These are phyloP conservation scores for Dendrolimus pini DNA, from an alignment of 2,888 invertebrate species.

Conservation along the genomic window DNA sequence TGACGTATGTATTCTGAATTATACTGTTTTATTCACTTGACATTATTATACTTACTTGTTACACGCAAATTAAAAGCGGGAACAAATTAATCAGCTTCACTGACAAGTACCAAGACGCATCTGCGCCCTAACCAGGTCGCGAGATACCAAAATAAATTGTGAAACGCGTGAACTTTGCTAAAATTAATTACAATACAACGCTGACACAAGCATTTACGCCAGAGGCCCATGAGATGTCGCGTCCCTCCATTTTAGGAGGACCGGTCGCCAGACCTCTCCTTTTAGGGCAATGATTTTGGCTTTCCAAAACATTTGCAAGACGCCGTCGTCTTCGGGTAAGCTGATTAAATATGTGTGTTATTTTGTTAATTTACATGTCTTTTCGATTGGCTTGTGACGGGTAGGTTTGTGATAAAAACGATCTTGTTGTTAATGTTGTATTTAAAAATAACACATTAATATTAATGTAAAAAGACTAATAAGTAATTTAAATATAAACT, in stretches of 20 bases:
- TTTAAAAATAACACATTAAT: too few relatives aligned
- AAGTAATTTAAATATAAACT: too few relatives aligned
- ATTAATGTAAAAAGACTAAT: too few relatives aligned
- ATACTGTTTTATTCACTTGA: too few relatives aligned
- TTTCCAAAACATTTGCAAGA: constrained; percentile 61
- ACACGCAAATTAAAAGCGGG: too few relatives aligned
- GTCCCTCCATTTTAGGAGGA: constrained; percentile 49
- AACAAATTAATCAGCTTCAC: background rate
- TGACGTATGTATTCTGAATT: too few relatives aligned
- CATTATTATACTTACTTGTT: too few relatives aligned
- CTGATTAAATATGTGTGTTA: constrained; percentile 12
- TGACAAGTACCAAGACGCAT: background rate
- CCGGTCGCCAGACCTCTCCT: constrained; percentile 46
- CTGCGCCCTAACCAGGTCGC: constrained; percentile 13
- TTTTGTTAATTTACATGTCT: too few relatives aligned
- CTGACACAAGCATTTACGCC: constrained; percentile 53
- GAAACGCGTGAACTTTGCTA: constrained; percentile 34
- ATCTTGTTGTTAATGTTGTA: too few relatives aligned
- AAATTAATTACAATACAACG: constrained; percentile 52
- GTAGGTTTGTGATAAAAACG: too few relatives aligned
- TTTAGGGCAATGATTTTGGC: constrained; percentile 54
- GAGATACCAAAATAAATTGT: constrained; percentile 29
- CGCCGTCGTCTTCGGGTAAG: constrained; percentile 25
- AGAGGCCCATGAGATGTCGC: constrained; percentile 44
- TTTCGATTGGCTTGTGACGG: too few relatives aligned